Conservation (phyloP, 2,888 invertebrate genomes). For the Strigamia crassipes region DNA sequence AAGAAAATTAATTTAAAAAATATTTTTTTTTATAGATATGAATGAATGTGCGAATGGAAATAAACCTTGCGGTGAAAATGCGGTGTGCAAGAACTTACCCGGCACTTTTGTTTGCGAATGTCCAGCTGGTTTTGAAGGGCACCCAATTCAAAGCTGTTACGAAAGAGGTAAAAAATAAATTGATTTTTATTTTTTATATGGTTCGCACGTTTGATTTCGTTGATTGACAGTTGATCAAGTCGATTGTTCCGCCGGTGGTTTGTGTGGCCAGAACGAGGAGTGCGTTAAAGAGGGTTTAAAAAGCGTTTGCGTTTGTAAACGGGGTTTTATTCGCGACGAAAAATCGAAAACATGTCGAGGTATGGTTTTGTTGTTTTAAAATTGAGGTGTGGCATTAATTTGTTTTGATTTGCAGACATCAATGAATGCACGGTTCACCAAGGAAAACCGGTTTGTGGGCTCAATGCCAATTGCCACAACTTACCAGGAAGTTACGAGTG, state of each 20-base stretch:
- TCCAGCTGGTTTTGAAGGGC: slow-evolving; percentile 67
- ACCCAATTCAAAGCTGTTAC: slow-evolving; percentile 53
- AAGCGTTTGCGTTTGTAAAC: slow-evolving; percentile 85
- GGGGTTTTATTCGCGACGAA: slow-evolving; percentile 74
- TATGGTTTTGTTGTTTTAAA: slow-evolving; percentile 7
- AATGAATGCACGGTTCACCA: slow-evolving; percentile 79
- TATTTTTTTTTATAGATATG: slow-evolving; percentile 66
- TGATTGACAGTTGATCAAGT: slow-evolving; percentile 72
- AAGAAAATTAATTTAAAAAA: not conserved
- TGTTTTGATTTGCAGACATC: slow-evolving; percentile 64
- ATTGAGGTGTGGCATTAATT: not conserved
- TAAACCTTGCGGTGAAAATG: slow-evolving; percentile 77
- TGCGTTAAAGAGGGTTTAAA: slow-evolving; percentile 79
- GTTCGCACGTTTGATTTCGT: not conserved
- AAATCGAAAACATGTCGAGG: slow-evolving; percentile 52
- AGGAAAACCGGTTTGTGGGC: slow-evolving; percentile 76
- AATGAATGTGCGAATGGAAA: slow-evolving; percentile 79
- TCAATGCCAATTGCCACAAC: slow-evolving; percentile 89
- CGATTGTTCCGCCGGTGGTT: not conserved
- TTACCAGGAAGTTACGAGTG: slow-evolving; percentile 92
- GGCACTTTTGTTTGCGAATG: slow-evolving; percentile 87
- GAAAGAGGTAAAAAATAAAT: slow-evolving; percentile 31
- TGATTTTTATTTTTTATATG: not conserved
- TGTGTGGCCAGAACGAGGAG: slow-evolving; percentile 65
- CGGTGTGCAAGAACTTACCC: slow-evolving; percentile 85